Evolutionary conservation across 2,888 invertebrate species (phyloP), one percentile per base, ranked within the genome.

Genomic region (Diarsia dahlii): DNA sequence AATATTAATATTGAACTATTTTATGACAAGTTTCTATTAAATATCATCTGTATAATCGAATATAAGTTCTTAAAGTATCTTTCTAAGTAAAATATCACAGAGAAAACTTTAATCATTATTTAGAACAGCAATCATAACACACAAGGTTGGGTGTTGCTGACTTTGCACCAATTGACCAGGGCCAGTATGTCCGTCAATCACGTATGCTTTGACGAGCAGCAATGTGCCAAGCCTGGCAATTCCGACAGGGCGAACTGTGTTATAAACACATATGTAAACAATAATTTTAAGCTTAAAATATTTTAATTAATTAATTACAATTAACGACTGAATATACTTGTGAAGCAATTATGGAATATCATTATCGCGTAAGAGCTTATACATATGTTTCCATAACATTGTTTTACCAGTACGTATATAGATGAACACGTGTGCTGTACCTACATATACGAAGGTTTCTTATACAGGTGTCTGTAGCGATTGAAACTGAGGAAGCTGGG

Each of bases 401-500:
- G 48, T 62, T 75, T 75, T 78, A 72, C 45, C 68, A 50, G 60
- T 34, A 64, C 46, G 34, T 65, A 71, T n/a, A 3, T 73, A 64
- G 20, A 28, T 56, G 48, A 45, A 65, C 15, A 68, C 8, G 63
- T 71, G 52, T 65, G 39, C 54, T 65, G 15, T 69, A 63, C n/a
- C 13, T 63, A 45, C 63, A 1, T 45, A 52, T 58, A 50, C 18
- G 28, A 48, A 73, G 45, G 70, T 56, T 13, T 34, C 54, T 39
- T 76, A 76, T 46, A 71, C 69, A 78, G 74, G 84, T 85, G 48
- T 82, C 79, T 89, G 76, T 81, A 85, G 75, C 80, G 88, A 89
- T 88, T 89, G 88, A 90, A 88, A 89, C 89, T 84, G 87, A 89
- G 88, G 88, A 87, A 78, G 81, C 81, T 76, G 80, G 88, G 89